Evolutionary conservation across 2,888 invertebrate species (phyloP).

Genomic region (Hypercompe scribonia): DNA sequence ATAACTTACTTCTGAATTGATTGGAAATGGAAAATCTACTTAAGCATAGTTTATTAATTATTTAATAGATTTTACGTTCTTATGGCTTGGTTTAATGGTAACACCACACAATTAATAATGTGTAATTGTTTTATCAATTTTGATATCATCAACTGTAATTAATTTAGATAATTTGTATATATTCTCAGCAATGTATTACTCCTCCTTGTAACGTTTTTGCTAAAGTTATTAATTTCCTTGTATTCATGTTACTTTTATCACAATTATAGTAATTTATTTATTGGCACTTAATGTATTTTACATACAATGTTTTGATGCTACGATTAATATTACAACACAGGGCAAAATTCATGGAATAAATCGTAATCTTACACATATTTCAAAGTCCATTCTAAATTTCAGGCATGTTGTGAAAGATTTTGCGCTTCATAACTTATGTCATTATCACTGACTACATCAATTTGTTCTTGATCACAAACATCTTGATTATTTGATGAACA

Average conservation of each 20-base stretch:
- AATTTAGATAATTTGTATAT: background rate
- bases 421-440: constrained; percentile 71
- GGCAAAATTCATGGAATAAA: constrained; percentile 25
- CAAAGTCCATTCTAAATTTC: constrained; percentile 7
- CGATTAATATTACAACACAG: constrained; percentile 3
- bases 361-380: constrained; percentile 23
- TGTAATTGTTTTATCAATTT: too few relatives aligned
- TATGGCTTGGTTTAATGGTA: too few relatives aligned
- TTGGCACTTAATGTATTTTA: background rate
- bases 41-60: background rate
- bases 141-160: too few relatives aligned
- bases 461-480: constrained; percentile 75
- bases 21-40: background rate
- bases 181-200: background rate
- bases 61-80: background rate
- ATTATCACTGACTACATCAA: constrained; percentile 81
- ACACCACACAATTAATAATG: too few relatives aligned
- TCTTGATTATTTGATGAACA: constrained; percentile 68
- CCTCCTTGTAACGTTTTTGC: background rate
- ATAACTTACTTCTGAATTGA: background rate
- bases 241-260: background rate
- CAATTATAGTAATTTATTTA: background rate
- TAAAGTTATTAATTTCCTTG: background rate
- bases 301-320: background rate
- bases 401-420: constrained; percentile 71